Percentiles rank a stretch among this genome's conserved stretches.
phyloP scores from a whole-genome alignment of 2,888 invertebrate species.

The Osmoderma eremita region DNA sequence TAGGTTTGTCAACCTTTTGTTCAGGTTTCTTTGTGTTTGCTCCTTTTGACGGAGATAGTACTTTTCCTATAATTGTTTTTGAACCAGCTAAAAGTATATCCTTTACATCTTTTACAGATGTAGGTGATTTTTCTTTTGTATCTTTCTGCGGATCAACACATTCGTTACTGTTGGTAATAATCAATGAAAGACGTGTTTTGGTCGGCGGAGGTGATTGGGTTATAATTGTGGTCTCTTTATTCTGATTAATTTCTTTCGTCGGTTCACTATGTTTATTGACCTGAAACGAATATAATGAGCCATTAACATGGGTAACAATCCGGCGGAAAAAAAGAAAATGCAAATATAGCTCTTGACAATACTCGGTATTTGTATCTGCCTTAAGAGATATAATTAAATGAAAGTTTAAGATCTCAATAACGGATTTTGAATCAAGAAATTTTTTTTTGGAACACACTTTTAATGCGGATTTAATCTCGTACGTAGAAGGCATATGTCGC shows the following conservation, averaged over 20 bases:
- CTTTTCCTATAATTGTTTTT: constrained; percentile 77
- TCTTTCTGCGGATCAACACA: constrained; percentile 46
- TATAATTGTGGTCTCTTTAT: constrained; percentile 47
- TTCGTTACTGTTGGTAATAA: constrained; percentile 56
- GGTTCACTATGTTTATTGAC: constrained; percentile 45
- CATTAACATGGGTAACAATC: no score
- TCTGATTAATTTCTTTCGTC: constrained; percentile 54
- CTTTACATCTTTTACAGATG: constrained; percentile 75
- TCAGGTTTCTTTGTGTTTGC: constrained; percentile 64
- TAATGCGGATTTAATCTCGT: no score
- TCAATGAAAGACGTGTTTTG: constrained; percentile 54
- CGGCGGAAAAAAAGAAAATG: no score
- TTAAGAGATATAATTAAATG: no score
- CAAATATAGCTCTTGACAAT: no score
- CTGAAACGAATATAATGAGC: no score
- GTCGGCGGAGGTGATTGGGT: background rate
- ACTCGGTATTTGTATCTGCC: no score
- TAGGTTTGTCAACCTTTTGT: constrained; percentile 59
- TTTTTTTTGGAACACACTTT: no score
- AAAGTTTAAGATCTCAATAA: no score
- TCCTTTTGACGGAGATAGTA: constrained; percentile 79
- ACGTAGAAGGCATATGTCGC: no score
- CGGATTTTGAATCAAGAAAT: no score
- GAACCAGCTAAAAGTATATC: constrained; percentile 77
- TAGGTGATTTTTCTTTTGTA: constrained; percentile 65